These are phyloP conservation scores for Micrasema minimum DNA, from an alignment of 1,140 invertebrate species.

Conservation along the genomic window DNA sequence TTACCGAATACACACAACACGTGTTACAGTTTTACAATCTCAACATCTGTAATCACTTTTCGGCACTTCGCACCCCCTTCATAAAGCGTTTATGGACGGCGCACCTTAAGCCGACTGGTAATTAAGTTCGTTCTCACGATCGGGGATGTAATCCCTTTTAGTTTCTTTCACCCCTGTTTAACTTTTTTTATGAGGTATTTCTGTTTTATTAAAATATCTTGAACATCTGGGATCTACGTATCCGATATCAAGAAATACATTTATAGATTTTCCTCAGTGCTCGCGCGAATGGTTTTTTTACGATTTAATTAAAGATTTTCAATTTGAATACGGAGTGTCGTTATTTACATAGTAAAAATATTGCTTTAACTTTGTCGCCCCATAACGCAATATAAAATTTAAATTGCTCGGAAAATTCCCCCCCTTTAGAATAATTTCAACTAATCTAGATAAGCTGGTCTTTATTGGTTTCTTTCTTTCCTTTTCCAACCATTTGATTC, in stretches of 20 bases:
- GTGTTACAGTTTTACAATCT: slow-evolving; percentile 4
- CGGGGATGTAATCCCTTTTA: not conserved
- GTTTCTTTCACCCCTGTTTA: not conserved
- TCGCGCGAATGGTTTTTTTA: no score
- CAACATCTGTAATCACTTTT: slow-evolving; percentile 25
- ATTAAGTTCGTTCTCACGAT: slow-evolving; percentile 35
- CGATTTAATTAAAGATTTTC: no score
- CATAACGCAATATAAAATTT: not conserved
- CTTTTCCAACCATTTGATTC: slow-evolving; percentile 19
- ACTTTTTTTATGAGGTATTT: no score
- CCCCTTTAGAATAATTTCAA: slow-evolving; percentile 25
- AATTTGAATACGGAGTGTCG: no score
- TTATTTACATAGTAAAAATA: no score
- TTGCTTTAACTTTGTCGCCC: no score
- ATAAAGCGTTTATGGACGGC: slow-evolving; percentile 1
- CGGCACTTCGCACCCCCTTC: slow-evolving; percentile 21
- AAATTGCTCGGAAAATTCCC: slow-evolving; percentile 18
- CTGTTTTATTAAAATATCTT: no score
- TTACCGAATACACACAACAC: slow-evolving; percentile 15
- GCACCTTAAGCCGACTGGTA: slow-evolving; percentile 17
- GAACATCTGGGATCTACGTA: no score
- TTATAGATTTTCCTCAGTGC: no score
- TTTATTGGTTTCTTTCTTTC: slow-evolving; percentile 8
- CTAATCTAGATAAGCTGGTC: slow-evolving; percentile 15
- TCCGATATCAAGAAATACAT: no score